These are phyloP conservation scores for Otis tarda DNA, from an alignment of 2,113 vertebrate genomes.

Conservation along the genomic window DNA sequence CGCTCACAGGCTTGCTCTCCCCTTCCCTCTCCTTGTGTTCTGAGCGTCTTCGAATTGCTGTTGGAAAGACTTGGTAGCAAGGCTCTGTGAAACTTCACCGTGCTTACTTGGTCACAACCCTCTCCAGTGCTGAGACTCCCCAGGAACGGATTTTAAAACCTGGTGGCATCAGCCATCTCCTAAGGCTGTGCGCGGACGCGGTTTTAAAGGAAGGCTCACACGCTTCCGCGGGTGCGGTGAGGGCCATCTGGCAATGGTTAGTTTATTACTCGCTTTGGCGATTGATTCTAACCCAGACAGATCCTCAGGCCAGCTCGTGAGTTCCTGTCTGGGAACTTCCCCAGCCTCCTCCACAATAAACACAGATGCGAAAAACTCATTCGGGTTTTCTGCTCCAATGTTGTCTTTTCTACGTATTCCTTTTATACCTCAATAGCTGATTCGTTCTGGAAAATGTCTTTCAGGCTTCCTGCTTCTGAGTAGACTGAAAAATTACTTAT, in stretches of 20 bases:
- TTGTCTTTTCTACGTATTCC: background rate
- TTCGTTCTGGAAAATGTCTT: background rate
- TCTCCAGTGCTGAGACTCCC: background rate
- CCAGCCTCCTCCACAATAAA: background rate
- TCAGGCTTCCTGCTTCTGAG: background rate
- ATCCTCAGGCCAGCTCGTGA: background rate
- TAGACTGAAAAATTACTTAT: background rate
- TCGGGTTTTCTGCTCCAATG: background rate
- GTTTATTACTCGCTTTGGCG: background rate
- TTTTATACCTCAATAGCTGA: background rate
- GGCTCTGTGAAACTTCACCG: background rate
- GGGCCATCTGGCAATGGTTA: conserved; percentile 19
- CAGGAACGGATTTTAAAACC: background rate
- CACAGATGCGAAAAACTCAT: background rate
- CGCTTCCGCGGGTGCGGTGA: background rate
- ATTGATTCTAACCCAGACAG: background rate
- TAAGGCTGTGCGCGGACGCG: background rate
- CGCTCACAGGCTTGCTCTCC: background rate
- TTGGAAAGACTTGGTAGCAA: background rate
- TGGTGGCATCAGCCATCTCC: background rate
- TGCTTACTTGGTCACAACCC: background rate
- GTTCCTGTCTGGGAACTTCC: conserved; percentile 24
- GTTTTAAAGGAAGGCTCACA: background rate
- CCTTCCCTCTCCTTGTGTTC: background rate
- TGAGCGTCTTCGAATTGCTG: background rate